phyloP scores from a whole-genome alignment of 2,113 vertebrate species.

The Tympanuchus pallidicinctus region DNA sequence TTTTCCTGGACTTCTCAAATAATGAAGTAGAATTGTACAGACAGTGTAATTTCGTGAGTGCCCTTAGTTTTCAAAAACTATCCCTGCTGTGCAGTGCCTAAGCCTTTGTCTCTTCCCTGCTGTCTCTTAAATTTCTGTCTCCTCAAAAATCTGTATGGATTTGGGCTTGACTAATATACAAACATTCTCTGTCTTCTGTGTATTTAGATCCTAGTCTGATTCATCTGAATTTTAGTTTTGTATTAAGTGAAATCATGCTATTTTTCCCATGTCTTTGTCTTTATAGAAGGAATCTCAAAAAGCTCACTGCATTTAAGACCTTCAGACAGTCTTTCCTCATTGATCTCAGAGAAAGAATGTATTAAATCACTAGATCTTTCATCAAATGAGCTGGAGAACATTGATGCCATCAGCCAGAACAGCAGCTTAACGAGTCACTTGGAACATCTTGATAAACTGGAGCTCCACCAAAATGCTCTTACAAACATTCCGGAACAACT shows the following conservation, averaged over 20 bases:
- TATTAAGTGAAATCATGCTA: not conserved
- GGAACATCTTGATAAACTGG: constrained; percentile 86
- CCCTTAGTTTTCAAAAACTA: not conserved
- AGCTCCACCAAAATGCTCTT: constrained; percentile 92
- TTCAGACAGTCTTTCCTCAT: constrained; percentile 79
- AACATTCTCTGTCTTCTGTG: not conserved
- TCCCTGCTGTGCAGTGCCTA: not conserved
- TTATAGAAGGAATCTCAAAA: constrained; percentile 69
- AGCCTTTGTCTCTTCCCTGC: not conserved
- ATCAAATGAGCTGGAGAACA: constrained; percentile 89
- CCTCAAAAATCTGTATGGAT: not conserved
- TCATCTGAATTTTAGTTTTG: not conserved
- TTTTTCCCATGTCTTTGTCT: constrained; percentile 50
- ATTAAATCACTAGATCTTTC: constrained; percentile 93
- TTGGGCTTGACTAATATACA: not conserved
- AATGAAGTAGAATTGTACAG: not conserved
- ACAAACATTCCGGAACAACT: constrained; percentile 84
- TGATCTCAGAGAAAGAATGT: constrained; percentile 83
- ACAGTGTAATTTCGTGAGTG: not conserved
- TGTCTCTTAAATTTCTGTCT: not conserved
- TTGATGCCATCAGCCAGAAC: constrained; percentile 85
- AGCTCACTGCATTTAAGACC: constrained; percentile 61
- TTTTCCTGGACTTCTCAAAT: not conserved
- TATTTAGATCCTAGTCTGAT: not conserved
- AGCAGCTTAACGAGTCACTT: constrained; percentile 81